phyloP scores from a whole-genome alignment of 2,113 vertebrate genomes.

The Pluvianellus socialis region DNA sequence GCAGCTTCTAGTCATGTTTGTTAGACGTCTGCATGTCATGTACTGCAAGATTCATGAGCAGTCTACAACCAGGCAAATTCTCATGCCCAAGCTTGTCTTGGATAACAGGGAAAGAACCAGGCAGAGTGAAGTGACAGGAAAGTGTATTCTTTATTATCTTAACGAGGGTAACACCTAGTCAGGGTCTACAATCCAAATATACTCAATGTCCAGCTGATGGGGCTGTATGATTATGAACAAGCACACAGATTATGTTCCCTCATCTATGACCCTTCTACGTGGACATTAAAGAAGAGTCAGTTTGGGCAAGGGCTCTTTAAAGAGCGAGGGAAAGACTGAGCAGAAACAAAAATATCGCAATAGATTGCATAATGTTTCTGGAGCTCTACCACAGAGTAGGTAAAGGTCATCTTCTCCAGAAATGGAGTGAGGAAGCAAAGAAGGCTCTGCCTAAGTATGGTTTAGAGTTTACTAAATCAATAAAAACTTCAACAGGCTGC shows the following conservation, averaged over 20 bases:
- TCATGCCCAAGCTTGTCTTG: slow-evolving; percentile 52
- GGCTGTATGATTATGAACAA: background rate
- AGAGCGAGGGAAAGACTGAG: background rate
- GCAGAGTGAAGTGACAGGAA: slow-evolving; percentile 3
- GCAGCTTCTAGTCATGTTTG: slow-evolving; percentile 23
- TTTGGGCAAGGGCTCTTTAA: background rate
- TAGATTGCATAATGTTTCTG: background rate
- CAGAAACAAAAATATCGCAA: background rate
- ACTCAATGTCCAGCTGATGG: background rate
- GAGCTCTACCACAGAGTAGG: background rate
- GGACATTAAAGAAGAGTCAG: background rate
- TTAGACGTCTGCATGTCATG: slow-evolving; percentile 37
- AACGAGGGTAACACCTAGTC: slow-evolving; percentile 1
- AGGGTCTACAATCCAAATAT: background rate
- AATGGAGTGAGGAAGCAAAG: background rate
- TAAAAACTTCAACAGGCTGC: background rate
- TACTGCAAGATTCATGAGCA: slow-evolving; percentile 53
- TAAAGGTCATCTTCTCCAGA: slow-evolving; percentile 23
- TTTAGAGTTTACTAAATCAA: slow-evolving; percentile 13
- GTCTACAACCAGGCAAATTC: slow-evolving; percentile 31
- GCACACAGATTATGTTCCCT: background rate
- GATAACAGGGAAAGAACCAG: slow-evolving; percentile 17
- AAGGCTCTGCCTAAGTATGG: background rate
- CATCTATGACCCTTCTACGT: background rate
- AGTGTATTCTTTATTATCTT: slow-evolving; percentile 37